A percentile compares a stretch with the other conserved stretches of the same genome.
Evolutionary conservation across 2,797 vertebrate species (phyloP).

Genomic region (Chloroceryle amazona): DNA sequence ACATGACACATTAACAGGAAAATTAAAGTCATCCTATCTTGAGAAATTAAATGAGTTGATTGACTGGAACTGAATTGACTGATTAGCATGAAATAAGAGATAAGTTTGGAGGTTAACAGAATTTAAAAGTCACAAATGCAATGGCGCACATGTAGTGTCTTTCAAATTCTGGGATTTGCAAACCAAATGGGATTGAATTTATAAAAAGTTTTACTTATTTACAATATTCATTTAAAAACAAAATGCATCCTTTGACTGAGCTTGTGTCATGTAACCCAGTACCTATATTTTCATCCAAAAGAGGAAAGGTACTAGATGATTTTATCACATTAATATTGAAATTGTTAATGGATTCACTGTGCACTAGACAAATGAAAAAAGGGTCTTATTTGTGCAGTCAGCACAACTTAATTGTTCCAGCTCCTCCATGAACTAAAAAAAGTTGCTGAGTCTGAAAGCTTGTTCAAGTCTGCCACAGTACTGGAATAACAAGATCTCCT

Average conservation of each 20-base stretch:
- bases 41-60: background rate
- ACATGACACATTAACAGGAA: background rate
- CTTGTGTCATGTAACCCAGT: background rate
- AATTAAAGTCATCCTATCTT: conserved; percentile 15
- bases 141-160: background rate
- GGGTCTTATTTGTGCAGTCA: background rate
- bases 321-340: background rate
- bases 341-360: background rate
- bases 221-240: background rate
- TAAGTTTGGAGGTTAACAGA: background rate
- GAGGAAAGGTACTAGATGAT: background rate
- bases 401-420: background rate
- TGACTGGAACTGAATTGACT: conserved; percentile 8
- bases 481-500: background rate
- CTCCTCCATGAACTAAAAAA: background rate
- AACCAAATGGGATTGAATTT: background rate
- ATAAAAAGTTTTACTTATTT: background rate
- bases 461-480: background rate
- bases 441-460: background rate
- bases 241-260: background rate
- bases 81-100: background rate
- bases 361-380: background rate
- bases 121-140: background rate
- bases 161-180: background rate
- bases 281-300: background rate